phyloP scores from a whole-genome alignment of 2,797 vertebrate species.

The Monodelphis domestica region DNA sequence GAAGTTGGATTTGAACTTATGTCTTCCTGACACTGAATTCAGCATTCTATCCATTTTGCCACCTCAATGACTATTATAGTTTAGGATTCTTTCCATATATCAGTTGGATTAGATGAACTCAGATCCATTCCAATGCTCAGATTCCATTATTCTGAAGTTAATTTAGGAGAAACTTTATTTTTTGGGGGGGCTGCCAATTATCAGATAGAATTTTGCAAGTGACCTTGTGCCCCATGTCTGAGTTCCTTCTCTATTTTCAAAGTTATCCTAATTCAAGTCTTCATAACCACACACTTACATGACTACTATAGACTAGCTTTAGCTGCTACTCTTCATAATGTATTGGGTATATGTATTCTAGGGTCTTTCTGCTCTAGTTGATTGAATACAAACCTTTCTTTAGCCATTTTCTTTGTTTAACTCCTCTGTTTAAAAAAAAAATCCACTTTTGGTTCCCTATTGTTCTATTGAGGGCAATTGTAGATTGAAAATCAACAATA shows the following conservation, averaged over 20 bases:
- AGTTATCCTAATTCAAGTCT: slow-evolving; percentile 37
- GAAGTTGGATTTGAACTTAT: neutral
- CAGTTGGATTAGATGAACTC: neutral
- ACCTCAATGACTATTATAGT: neutral
- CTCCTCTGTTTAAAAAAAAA: neutral
- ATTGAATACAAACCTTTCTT: neutral
- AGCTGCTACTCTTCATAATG: neutral
- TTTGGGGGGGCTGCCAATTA: slow-evolving; percentile 53
- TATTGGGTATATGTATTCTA: slow-evolving; percentile 8
- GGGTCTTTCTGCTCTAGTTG: neutral
- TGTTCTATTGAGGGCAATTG: neutral
- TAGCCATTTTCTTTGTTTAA: neutral
- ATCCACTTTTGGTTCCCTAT: neutral
- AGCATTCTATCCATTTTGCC: neutral
- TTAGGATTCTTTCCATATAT: neutral
- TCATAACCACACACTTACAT: slow-evolving; percentile 56
- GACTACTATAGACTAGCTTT: slow-evolving; percentile 19
- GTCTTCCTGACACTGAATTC: too few relatives aligned
- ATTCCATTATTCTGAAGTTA: slow-evolving; percentile 24
- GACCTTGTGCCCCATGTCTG: slow-evolving; percentile 35
- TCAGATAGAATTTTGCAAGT: slow-evolving; percentile 71
- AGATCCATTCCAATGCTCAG: neutral
- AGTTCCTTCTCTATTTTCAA: slow-evolving; percentile 30
- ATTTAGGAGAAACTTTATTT: slow-evolving; percentile 63
- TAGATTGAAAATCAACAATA: neutral